These are phyloP conservation scores for Acanthosepion pharaonis DNA, from an alignment of 2,888 invertebrate genomes.

Conservation along the genomic window DNA sequence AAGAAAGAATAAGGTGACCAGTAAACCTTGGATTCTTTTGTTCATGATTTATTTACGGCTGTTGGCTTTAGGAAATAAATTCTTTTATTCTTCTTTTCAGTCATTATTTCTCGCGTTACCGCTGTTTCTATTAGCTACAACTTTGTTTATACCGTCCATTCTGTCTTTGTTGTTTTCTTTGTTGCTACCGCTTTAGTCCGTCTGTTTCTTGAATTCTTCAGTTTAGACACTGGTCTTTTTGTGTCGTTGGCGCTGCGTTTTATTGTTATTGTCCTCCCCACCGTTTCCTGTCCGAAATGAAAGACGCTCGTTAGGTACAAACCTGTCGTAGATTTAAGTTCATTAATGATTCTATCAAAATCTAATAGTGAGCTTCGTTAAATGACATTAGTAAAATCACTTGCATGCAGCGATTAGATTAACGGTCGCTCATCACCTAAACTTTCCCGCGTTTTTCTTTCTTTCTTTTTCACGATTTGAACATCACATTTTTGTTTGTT, in stretches of 20 bases:
- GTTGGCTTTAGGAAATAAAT: background rate
- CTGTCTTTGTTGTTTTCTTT: background rate
- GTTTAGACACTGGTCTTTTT: background rate
- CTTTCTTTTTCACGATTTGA: too few species aligned
- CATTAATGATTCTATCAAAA: constrained; percentile 33
- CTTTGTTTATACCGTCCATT: background rate
- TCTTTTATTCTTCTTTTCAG: background rate
- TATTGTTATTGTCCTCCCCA: background rate
- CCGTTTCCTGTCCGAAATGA: background rate
- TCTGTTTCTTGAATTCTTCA: background rate
- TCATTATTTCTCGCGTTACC: background rate
- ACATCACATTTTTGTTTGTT: too few species aligned
- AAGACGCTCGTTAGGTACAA: constrained; percentile 17
- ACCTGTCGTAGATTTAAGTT: background rate
- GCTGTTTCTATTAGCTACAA: background rate
- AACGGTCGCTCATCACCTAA: background rate
- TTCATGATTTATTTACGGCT: background rate
- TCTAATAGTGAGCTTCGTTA: background rate
- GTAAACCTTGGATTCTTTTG: background rate
- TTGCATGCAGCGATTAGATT: background rate
- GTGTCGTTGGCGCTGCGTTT: background rate
- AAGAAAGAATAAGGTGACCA: background rate
- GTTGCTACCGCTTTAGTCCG: background rate
- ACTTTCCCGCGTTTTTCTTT: background rate
- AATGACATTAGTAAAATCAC: constrained; percentile 12